Evolutionary conservation across 2,888 invertebrate genomes (phyloP).

Genomic region (Tinea semifulvella): DNA sequence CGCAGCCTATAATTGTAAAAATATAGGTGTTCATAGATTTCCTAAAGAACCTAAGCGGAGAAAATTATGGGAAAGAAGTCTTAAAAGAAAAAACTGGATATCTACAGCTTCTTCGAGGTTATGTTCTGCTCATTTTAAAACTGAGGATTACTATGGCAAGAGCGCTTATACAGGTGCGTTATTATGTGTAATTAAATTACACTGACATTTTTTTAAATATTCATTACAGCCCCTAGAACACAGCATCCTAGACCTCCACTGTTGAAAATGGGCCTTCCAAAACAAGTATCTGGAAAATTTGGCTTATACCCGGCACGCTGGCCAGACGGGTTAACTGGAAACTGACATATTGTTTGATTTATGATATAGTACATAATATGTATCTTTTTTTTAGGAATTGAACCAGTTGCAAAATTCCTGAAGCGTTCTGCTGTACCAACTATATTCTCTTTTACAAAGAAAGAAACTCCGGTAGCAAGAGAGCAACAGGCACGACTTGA

Average conservation of each 20-base stretch:
- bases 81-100: too few relatives aligned
- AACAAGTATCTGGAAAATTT: too few relatives aligned
- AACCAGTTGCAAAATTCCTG: background rate
- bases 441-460: slow-evolving; percentile 3
- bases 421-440: slow-evolving; percentile 1
- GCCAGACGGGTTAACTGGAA: too few relatives aligned
- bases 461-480: background rate
- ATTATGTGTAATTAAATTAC: too few relatives aligned
- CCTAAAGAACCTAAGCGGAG: slow-evolving; percentile 32
- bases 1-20: slow-evolving; percentile 71
- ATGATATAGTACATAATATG: too few relatives aligned
- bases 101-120: background rate
- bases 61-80: slow-evolving; percentile 17
- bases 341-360: too few relatives aligned
- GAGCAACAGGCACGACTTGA: background rate
- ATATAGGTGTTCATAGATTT: slow-evolving; percentile 74
- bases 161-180: background rate
- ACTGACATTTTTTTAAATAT: too few relatives aligned
- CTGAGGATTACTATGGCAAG: slow-evolving; percentile 2
- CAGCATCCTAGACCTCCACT: too few relatives aligned
- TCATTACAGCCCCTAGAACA: too few relatives aligned
- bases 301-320: too few relatives aligned
- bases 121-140: slow-evolving; percentile 3
- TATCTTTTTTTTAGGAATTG: background rate
- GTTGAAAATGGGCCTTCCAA: too few relatives aligned